phyloP scores from a whole-genome alignment of 2,888 invertebrate genomes.

The Drosophila greeni region DNA sequence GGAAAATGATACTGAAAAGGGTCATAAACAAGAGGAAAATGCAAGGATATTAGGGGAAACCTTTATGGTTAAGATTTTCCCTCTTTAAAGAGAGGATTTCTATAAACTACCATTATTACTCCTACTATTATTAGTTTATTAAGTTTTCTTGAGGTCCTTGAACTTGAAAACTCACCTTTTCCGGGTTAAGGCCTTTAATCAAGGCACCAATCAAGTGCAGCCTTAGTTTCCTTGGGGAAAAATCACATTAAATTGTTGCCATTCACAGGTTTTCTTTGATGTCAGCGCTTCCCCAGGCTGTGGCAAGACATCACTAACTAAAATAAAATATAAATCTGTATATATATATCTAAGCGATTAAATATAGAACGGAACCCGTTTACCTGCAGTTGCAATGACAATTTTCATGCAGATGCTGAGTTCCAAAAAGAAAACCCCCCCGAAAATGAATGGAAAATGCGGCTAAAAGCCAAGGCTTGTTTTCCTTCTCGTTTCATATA shows the following conservation, averaged over 20 bases:
- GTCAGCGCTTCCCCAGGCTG: slow-evolving; percentile 6
- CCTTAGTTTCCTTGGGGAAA: not conserved
- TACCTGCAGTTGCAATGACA: slow-evolving; percentile 14
- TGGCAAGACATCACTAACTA: slow-evolving; percentile 22
- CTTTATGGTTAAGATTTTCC: not conserved
- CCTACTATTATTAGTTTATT: not conserved
- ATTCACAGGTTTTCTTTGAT: slow-evolving; percentile 32
- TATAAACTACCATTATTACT: no score
- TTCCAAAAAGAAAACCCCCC: not conserved
- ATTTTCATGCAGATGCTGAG: not conserved
- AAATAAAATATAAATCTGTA: slow-evolving; percentile 15
- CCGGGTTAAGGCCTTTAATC: no score
- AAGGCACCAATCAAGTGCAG: not conserved
- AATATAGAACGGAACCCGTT: slow-evolving; percentile 10
- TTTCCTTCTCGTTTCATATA: not conserved
- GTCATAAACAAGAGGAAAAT: not conserved
- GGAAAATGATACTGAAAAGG: not conserved
- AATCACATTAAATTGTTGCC: slow-evolving; percentile 30
- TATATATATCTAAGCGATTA: not conserved
- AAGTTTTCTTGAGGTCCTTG: no score
- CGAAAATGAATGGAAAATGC: slow-evolving; percentile 39
- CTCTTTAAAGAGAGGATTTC: not conserved
- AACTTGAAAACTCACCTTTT: not conserved
- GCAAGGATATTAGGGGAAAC: not conserved
- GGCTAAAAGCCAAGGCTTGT: slow-evolving; percentile 36